A percentile compares a stretch with the other conserved stretches of the same genome.
Conservation (phyloP, 2,888 invertebrate genomes). For the Macrosoma leucophasiata region DNA sequence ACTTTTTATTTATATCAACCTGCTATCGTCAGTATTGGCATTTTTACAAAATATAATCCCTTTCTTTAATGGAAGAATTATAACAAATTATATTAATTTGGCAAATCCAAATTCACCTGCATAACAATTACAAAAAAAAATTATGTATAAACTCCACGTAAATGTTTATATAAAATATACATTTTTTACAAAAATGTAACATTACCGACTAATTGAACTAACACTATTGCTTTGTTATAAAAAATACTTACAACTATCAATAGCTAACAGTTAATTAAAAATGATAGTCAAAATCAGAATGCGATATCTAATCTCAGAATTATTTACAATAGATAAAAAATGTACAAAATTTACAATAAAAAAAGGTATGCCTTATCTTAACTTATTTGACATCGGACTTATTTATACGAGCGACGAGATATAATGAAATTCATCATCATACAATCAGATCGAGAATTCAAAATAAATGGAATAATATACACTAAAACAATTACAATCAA, state of each 20-base stretch:
- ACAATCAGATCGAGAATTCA: no score
- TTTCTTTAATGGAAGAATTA: conserved; percentile 67
- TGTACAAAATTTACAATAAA: conserved; percentile 61
- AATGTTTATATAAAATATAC: conserved; percentile 70
- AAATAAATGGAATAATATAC: conserved; percentile 16
- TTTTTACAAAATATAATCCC: conserved; percentile 70
- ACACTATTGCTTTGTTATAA: conserved; percentile 52
- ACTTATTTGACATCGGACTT: conserved; percentile 23
- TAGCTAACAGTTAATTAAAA: conserved; percentile 49
- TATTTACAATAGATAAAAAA: conserved; percentile 58
- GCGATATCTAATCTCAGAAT: conserved; percentile 61
- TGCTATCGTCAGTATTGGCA: conserved; percentile 58
- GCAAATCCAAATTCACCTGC: conserved; percentile 68
- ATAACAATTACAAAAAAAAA: conserved; percentile 54
- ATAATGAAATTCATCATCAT: no score
- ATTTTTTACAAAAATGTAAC: conserved; percentile 69
- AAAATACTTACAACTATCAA: conserved; percentile 59
- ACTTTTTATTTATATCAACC: conserved; percentile 64
- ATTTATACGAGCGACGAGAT: no score
- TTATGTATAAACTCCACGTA: conserved; percentile 57
- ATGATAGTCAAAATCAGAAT: conserved; percentile 47
- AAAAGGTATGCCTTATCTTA: conserved; percentile 28
- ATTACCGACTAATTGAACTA: conserved; percentile 48
- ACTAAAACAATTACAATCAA: conserved; percentile 32
- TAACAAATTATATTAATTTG: conserved; percentile 70